Conservation (phyloP, 2,113 vertebrate genomes). For the Hoplias malabaricus region DNA sequence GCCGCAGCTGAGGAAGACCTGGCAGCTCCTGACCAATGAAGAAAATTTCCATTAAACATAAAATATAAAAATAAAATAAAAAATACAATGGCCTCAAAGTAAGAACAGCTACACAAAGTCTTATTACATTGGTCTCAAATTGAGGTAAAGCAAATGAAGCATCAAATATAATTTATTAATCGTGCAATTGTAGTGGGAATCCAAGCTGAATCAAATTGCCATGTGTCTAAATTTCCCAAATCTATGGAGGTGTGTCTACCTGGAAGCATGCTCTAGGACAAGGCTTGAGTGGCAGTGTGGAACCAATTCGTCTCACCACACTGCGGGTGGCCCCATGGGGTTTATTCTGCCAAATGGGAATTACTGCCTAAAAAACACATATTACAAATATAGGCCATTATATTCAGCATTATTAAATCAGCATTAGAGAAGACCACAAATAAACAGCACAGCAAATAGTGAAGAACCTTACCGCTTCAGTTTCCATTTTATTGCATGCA, state of each 20-base stretch:
- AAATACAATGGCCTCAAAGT: too few species aligned
- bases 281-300: conserved; percentile 90
- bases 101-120: too few species aligned
- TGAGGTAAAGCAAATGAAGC: too few species aligned
- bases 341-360: conserved; percentile 99
- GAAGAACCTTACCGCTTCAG: conserved; percentile 75
- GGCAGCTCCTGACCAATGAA: conserved; percentile 80
- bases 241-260: conserved; percentile 68
- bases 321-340: conserved; percentile 91
- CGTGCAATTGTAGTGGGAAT: too few species aligned
- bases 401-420: background rate
- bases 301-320: conserved; percentile 93
- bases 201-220: too few species aligned
- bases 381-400: background rate
- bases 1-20: conserved; percentile 78
- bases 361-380: conserved; percentile 72
- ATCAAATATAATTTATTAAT: too few species aligned
- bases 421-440: too few species aligned
- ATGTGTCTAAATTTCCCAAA: too few species aligned
- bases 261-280: conserved; percentile 91
- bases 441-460: background rate
- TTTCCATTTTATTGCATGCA: conserved; percentile 77
- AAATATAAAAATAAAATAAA: background rate
- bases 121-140: too few species aligned
- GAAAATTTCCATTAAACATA: background rate